Base-by-base conservation (phyloP, 2,797 vertebrate species). In the Ctenosaura bakeri region DNA sequence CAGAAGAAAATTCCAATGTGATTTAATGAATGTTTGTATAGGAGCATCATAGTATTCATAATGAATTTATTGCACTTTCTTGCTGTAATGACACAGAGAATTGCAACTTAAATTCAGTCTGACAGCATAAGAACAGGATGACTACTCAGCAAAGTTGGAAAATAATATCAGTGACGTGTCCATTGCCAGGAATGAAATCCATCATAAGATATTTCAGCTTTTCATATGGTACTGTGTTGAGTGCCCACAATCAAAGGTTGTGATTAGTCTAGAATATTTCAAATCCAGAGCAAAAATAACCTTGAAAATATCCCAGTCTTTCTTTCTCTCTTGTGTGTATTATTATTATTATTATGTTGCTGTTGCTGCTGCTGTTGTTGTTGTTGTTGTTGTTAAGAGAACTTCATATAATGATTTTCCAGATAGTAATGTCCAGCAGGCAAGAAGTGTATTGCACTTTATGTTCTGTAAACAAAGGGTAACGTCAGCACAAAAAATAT, bases 401-500 rank as follows among this genome's bases (percentile, higher is more conserved):
- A 20, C 85, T 32, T 83, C 35, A 69, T 16, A 26, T 26, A 66
- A 56, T 38, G 32, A 54, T n/a, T 71, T 82, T 81, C 16, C 22
- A 13, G 54, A 46, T 52, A 66, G 10, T 22, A 22, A 83, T 20
- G 22, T n/a, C 69, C 22, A 32, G 77, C 38, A 83, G 42, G 35
- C 59, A 83, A n/a, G 42, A 64, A 50, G 54, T 52, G 20, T 74
- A 24, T 38, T 35, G 79, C 42, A 76, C 20, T 50, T 42, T 26
- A 18, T 86, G 12, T 76, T 86, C 54, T 62, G 24, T 74, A 73
- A 13, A 52, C 22, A 8, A 14, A 82, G 46, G 6, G 26, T 7
- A 90, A 81, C 71, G 46, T 73, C 78, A 59, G 56, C 56, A 73
- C n/a, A 62, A 69, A 84, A 71, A 50, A 79, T 38, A 22, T 6